phyloP scores from a whole-genome alignment of 2,888 invertebrate genomes.

The Ptilodon capucinus region DNA sequence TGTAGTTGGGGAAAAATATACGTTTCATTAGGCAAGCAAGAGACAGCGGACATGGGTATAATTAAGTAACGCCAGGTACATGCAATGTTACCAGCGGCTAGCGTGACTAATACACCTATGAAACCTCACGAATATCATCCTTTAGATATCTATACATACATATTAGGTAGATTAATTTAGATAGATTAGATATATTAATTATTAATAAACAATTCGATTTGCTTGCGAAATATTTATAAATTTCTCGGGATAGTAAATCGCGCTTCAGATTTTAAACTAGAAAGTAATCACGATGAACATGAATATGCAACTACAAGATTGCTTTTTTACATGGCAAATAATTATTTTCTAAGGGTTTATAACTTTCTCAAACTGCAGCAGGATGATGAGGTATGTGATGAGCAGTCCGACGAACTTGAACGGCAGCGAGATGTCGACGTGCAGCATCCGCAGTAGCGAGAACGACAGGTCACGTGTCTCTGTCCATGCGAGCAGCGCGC shows the following conservation, averaged over 20 bases:
- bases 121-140: neutral
- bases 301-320: too few species aligned
- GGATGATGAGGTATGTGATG: constrained; percentile 64
- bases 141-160: too few species aligned
- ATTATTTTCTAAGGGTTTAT: constrained; percentile 46
- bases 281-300: too few species aligned
- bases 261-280: too few species aligned
- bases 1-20: constrained; percentile 11
- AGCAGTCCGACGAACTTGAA: constrained; percentile 63
- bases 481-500: constrained; percentile 59
- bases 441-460: constrained; percentile 61
- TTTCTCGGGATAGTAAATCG: too few species aligned
- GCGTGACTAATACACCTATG: neutral
- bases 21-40: constrained; percentile 14
- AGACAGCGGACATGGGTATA: neutral
- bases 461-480: constrained; percentile 63
- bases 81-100: neutral
- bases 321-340: too few species aligned
- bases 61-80: too few species aligned
- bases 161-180: too few species aligned
- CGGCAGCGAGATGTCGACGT: constrained; percentile 64
- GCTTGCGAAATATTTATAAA: too few species aligned
- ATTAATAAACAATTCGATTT: too few species aligned
- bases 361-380: constrained; percentile 66
- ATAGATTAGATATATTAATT: too few species aligned